Evolutionary conservation across 2,797 vertebrate species (phyloP), one percentile per base, ranked within the genome.

Genomic region (Tapirus indicus): DNA sequence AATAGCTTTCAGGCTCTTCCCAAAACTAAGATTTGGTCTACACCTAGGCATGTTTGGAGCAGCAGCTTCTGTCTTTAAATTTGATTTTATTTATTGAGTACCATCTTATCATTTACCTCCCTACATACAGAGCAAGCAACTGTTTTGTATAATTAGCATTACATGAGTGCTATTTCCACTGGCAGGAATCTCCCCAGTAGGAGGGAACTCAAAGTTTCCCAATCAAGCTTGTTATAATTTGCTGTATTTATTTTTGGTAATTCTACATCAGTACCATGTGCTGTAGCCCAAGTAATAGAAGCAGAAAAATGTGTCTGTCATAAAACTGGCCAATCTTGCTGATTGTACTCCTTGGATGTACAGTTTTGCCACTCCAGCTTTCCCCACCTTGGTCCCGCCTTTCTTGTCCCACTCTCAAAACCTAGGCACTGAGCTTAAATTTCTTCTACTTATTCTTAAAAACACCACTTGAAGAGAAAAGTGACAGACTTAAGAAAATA

Each of bases 231-330:
- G 49, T 74, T 95, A 74, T 88, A 91, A 85, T 75, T 85, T 85
- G 20, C 44, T 95, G 23, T 74, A 91, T 91, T 91, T 95, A 91
- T 72, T 93, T 93, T 88, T 72, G 47, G 41, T 69, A 88, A 95
- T 93, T 96, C 83, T 91, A 54, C 47, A 93, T 93, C 49, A 84
- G 56, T 32, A 32, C 38, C 74, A 86, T 82, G 68, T 91, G 52
- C 35, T 83, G 6, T 64, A 92, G 82, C 60, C 27, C 35, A 90
- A 60, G 72, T 60, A 93, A 91, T 0, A 88, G 25, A 93, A 84
- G 23, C 49, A 91, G 56, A 84, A 88, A 93, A 88, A 54, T 44
- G 14, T 60, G 16, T 74, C 66, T 92, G 38, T 38, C 64, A 58
- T 35, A 66, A 92, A 95, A 60, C 18, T 77, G 14, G 41, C 35